Evolutionary conservation across 1,140 invertebrate genomes (phyloP).

Genomic region (Calliphora vicina): DNA sequence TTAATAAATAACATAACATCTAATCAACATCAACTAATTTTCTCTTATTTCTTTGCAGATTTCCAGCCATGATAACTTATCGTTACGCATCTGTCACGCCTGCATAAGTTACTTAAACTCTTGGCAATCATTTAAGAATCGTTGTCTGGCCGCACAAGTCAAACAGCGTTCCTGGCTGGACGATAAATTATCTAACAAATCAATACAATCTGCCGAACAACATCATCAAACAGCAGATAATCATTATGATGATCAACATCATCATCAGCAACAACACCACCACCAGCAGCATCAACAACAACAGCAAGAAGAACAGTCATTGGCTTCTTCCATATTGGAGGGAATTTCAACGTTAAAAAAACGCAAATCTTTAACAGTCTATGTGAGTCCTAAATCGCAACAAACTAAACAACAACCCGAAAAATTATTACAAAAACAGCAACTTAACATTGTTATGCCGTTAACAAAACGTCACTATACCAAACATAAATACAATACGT

Average conservation of each 20-base stretch:
- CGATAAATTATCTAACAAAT: constrained; percentile 19
- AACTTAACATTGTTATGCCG: not conserved
- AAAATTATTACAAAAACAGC: constrained; percentile 7
- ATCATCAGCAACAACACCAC: constrained; percentile 39
- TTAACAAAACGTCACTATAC: constrained; percentile 31
- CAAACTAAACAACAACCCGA: constrained; percentile 45
- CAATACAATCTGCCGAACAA: constrained; percentile 52
- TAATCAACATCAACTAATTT: not conserved
- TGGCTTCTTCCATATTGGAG: constrained; percentile 52
- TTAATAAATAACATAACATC: too few species aligned
- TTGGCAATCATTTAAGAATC: constrained; percentile 63
- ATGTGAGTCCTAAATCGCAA: constrained; percentile 62
- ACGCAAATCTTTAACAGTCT: constrained; percentile 62
- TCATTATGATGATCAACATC: constrained; percentile 37
- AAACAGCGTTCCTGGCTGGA: constrained; percentile 61
- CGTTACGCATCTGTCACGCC: constrained; percentile 59
- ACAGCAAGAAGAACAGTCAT: constrained; percentile 36
- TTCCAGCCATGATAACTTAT: constrained; percentile 54
- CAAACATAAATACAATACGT: constrained; percentile 16
- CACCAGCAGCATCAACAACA: constrained; percentile 26
- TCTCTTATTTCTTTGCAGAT: constrained; percentile 46
- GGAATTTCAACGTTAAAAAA: constrained; percentile 61
- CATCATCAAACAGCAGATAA: constrained; percentile 45
- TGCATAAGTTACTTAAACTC: constrained; percentile 63
- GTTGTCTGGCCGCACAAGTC: constrained; percentile 55